These are phyloP conservation scores for Meandrina meandrites DNA, from an alignment of 92 coral and sea anemone genomes.

Conservation along the genomic window DNA sequence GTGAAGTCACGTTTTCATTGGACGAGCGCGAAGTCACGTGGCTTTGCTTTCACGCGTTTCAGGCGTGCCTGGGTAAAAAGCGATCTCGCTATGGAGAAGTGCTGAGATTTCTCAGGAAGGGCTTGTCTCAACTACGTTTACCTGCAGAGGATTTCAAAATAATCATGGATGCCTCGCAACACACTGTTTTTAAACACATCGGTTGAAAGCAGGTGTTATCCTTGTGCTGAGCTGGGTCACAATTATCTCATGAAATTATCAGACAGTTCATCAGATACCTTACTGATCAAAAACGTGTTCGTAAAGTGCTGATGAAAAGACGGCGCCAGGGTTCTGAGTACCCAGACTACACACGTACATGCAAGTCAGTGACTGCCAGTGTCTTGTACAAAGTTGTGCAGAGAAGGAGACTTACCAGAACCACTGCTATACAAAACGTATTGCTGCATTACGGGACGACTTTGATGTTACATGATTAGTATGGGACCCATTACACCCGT, in stretches of 20 bases:
- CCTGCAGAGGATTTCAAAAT: constrained; percentile 9
- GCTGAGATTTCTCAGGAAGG: constrained; percentile 22
- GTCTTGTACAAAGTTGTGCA: background rate
- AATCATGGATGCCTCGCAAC: background rate
- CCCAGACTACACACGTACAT: background rate
- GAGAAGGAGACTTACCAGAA: background rate
- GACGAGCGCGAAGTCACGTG: constrained; percentile 57
- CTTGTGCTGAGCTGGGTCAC: background rate
- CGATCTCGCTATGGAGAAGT: constrained; percentile 36
- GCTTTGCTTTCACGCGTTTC: constrained; percentile 75
- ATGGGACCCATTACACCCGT: background rate
- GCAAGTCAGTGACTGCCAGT: background rate
- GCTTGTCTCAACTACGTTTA: constrained; percentile 12
- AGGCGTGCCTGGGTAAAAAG: constrained; percentile 58
- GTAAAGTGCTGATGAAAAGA: background rate
- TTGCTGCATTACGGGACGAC: background rate
- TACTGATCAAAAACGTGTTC: background rate
- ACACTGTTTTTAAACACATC: constrained; percentile 11
- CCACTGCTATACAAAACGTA: background rate
- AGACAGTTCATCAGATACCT: background rate
- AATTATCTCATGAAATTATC: background rate
- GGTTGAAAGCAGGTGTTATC: background rate
- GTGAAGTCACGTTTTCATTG: constrained; percentile 31
- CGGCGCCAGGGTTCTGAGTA: background rate
- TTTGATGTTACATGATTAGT: background rate